Evolutionary conservation across 1,140 invertebrate species (phyloP).

Genomic region (Drosophila orena): DNA sequence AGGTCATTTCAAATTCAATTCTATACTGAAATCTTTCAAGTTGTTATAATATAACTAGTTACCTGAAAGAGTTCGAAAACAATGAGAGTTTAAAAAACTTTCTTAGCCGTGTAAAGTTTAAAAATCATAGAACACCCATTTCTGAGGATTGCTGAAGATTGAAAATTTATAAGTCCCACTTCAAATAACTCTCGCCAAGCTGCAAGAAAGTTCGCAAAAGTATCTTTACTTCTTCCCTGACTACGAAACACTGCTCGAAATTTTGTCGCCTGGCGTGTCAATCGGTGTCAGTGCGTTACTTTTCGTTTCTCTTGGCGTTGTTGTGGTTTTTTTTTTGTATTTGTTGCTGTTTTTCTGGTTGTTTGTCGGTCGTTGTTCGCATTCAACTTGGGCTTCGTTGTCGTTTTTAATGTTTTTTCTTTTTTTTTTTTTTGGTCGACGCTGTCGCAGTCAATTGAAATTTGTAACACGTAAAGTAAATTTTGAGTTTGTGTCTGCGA

Average conservation of each 20-base stretch:
- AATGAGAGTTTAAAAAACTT: too few species aligned
- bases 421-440: slow-evolving; percentile 3
- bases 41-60: too few species aligned
- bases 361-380: slow-evolving; percentile 50
- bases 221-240: not conserved
- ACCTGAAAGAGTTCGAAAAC: too few species aligned
- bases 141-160: too few species aligned
- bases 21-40: too few species aligned
- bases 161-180: too few species aligned
- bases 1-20: too few species aligned
- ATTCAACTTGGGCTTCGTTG: slow-evolving; percentile 42
- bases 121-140: too few species aligned
- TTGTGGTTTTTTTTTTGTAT: slow-evolving; percentile 19
- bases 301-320: slow-evolving; percentile 15
- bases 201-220: not conserved
- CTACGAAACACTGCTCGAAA: not conserved
- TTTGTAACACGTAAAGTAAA: slow-evolving; percentile 49
- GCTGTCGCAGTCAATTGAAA: slow-evolving; percentile 45
- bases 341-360: slow-evolving; percentile 42
- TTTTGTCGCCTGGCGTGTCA: slow-evolving; percentile 61
- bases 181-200: not conserved
- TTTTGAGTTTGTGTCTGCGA: slow-evolving; percentile 27
- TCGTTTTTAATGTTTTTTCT: slow-evolving; percentile 1
- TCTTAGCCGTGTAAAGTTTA: too few species aligned
- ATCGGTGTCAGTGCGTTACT: slow-evolving; percentile 50